Percentiles rank a stretch among this genome's conserved stretches.
Conservation (phyloP, 2,888 invertebrate genomes). For the Nomada fabriciana region DNA sequence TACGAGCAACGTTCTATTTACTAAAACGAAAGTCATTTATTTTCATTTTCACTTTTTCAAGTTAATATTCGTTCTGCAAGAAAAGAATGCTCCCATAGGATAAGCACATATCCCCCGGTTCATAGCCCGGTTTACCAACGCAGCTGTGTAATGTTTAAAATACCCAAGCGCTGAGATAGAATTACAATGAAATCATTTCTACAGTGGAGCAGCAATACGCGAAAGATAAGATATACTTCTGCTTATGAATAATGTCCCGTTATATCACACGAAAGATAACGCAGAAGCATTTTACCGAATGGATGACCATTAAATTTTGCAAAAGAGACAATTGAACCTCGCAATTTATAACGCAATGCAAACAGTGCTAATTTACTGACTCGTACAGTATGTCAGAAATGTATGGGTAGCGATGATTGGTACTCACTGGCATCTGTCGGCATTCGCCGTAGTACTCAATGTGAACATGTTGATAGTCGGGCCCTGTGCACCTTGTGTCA, state of each 20-base stretch:
- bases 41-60: neutral
- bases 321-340: neutral
- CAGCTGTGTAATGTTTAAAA: neutral
- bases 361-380: neutral
- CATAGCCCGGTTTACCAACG: neutral
- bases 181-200: slow-evolving; percentile 12
- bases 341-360: neutral
- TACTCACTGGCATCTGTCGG: slow-evolving; percentile 89
- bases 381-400: neutral
- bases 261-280: slow-evolving; percentile 21
- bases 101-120: neutral
- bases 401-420: neutral
- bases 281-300: neutral
- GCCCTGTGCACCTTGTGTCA: slow-evolving; percentile 89
- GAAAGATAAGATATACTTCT: slow-evolving; percentile 35
- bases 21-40: neutral
- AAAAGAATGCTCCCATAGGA: neutral
- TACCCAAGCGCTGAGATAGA: neutral
- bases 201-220: neutral
- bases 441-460: slow-evolving; percentile 97
- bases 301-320: neutral
- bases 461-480: slow-evolving; percentile 93
- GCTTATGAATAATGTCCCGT: neutral
- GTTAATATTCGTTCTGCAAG: neutral
- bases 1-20: too few species aligned